A percentile compares a stretch with the other conserved stretches of the same genome.
phyloP scores from a whole-genome alignment of 2,797 vertebrate species.

The Acrossocheilus wenchowensis region DNA sequence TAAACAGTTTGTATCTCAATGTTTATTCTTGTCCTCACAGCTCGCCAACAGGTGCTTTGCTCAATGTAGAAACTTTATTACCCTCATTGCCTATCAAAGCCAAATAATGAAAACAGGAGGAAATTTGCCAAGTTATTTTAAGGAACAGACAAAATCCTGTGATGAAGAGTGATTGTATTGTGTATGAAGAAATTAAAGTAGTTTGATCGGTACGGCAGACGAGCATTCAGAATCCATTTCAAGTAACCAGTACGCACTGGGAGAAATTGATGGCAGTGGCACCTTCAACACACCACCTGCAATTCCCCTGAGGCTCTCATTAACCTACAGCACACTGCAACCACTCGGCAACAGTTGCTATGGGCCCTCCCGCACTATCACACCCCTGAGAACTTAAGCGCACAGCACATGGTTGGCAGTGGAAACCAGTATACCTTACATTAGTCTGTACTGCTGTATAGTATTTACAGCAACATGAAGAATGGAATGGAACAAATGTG shows the following conservation, averaged over 20 bases:
- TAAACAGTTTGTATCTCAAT: neutral
- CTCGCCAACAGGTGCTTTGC: neutral
- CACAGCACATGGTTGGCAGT: slow-evolving; percentile 1
- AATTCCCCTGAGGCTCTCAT: slow-evolving; percentile 37
- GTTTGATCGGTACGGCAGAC: neutral
- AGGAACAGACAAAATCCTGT: neutral
- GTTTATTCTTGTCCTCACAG: neutral
- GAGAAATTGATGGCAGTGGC: slow-evolving; percentile 35
- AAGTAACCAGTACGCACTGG: slow-evolving; percentile 30
- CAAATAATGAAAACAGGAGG: neutral
- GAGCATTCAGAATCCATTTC: slow-evolving; percentile 37
- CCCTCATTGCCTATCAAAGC: neutral
- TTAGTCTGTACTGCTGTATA: neutral
- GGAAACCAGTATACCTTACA: neutral
- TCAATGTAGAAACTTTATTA: neutral
- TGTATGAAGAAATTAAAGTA: slow-evolving; percentile 24
- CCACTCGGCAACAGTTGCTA: slow-evolving; percentile 54
- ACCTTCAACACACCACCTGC: slow-evolving; percentile 42
- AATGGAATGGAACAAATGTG: neutral
- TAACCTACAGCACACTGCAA: slow-evolving; percentile 45
- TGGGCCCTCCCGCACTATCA: slow-evolving; percentile 26
- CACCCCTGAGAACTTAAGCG: slow-evolving; percentile 2
- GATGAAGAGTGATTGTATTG: neutral
- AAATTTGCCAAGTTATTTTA: neutral
- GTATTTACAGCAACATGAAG: neutral